Evolutionary conservation across 2,113 vertebrate genomes (phyloP), one percentile per base, ranked within the genome.

Genomic region (Grammomys dolichurus): DNA sequence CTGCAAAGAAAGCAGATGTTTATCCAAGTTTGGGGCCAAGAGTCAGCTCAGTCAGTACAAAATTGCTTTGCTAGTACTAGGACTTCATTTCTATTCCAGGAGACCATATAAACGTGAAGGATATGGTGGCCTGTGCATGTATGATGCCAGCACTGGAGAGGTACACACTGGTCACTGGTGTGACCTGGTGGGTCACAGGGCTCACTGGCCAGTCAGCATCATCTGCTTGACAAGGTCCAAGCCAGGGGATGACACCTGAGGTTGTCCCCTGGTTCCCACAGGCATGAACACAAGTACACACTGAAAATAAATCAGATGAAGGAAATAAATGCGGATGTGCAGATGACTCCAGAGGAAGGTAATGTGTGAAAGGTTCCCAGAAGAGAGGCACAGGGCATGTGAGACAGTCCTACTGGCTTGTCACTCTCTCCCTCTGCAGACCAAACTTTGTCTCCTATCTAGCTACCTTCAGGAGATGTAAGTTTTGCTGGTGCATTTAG

Each of bases 391-490:
- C 11, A 3, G 26, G 1, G 2, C 0, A 4, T 36, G 24, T 11
- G 36, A 6, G 33, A 12, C 13, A 19, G 20, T 12, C 16, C 8
- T 19, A 12, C 4, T 31, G 7, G 4, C 9, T 3, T 3, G 0
- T 6, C 9, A 20, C 28, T 10, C 7, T 33, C 1, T 28, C 6
- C 6, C 2, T 11, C 14, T 0, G 9, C 22, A 88, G 43, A 65
- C 4, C 1, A 69, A 3, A 3, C 7, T 26, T 5, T 1, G 8
- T 43, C 46, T 58, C 72, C 17, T 7, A 0, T 3, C 43, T 28
- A 24, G 56, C 14, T 2, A 0, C 12, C 4, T 48, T 9, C 8
- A 11, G 80, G 54, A 82, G 56, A 40, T 60, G 36, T n/a, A 36
- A 24, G 20, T n/a, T 58, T 60, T 20, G 19, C 19, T n/a, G 78